Evolutionary conservation across 2,113 vertebrate genomes (phyloP).

Genomic region (Dicaeum eximium): DNA sequence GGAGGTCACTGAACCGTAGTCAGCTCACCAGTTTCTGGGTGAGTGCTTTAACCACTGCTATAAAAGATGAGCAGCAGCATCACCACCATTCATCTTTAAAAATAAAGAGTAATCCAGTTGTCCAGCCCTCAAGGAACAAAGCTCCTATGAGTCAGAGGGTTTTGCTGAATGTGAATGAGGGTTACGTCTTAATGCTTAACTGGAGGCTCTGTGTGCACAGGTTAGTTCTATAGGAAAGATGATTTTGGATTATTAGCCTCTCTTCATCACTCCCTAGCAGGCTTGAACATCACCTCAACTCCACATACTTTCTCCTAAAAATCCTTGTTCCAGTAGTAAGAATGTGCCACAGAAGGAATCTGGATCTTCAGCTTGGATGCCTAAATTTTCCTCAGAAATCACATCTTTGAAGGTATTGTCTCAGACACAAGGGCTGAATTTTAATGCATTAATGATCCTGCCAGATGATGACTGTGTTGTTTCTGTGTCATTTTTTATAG

Average conservation of each 20-base stretch:
- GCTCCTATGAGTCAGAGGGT: background rate
- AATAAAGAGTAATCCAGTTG: conserved; percentile 51
- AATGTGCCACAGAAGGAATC: background rate
- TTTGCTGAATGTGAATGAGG: conserved; percentile 1
- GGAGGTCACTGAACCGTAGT: background rate
- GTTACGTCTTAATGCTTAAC: background rate
- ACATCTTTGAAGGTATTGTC: background rate
- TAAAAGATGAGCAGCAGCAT: conserved; percentile 51
- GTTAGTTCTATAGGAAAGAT: background rate
- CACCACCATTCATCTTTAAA: conserved; percentile 52
- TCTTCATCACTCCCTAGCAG: background rate
- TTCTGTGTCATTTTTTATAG: background rate
- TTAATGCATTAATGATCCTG: background rate
- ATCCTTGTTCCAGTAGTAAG: background rate
- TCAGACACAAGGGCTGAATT: background rate
- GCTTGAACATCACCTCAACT: background rate
- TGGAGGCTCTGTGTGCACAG: background rate
- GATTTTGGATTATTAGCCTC: background rate
- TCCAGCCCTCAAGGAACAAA: conserved; percentile 23
- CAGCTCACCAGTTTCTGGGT: conserved; percentile 48
- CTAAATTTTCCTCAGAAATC: background rate
- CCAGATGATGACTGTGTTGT: background rate
- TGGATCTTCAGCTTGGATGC: background rate
- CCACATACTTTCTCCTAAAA: background rate
- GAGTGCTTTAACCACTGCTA: conserved; percentile 48